Evolutionary conservation across 1,140 invertebrate genomes (phyloP), one percentile per base, ranked within the genome.

Genomic region (Pissodes strobi): DNA sequence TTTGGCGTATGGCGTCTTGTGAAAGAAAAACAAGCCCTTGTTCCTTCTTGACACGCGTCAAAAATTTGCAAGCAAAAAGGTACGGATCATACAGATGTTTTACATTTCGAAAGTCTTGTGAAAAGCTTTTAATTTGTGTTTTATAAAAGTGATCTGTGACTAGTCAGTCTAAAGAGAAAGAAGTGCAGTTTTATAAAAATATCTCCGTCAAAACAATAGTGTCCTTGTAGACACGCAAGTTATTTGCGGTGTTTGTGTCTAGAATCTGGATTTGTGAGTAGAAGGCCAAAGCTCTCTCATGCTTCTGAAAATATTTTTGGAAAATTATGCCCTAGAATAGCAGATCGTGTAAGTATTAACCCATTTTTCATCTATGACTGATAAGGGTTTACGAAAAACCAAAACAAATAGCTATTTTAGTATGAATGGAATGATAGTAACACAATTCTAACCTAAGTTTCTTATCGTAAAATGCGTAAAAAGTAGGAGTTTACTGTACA

Each of bases 31-130:
- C 48, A 34, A 51, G 25, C 48, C 48, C 48, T 51, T 51, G 13
- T 51, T 51, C n/a, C n/a, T n/a, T n/a, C n/a, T n/a, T n/a, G 48
- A 51, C 48, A 51, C 48, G 48, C 25, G 48, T 51, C 48, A 51
- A 51, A 51, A 51, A 51, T 30, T 13, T 18, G 6, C 25, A 30
- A 15, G 39, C 10, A 15, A 17, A 43, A 17, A 15, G 13, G 13
- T 10, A 9, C 1, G 39, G 3, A 43, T 12, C 8, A 13, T n/a
- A n/a, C n/a, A n/a, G n/a, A n/a, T n/a, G n/a, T n/a, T n/a, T n/a
- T n/a, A n/a, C n/a, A n/a, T n/a, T n/a, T n/a, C 12, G 12, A 43
- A 43, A 12, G 10, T 12, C 17, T 43, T 43, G 1, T 15, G 1
- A 34, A 51, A 13, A 51, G 25, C 15, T 51, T 19, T 25, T 51